Percentiles rank a stretch among this genome's conserved stretches.
phyloP scores from a whole-genome alignment of 2,888 invertebrate genomes.

The Chrysolina oricalcia region DNA sequence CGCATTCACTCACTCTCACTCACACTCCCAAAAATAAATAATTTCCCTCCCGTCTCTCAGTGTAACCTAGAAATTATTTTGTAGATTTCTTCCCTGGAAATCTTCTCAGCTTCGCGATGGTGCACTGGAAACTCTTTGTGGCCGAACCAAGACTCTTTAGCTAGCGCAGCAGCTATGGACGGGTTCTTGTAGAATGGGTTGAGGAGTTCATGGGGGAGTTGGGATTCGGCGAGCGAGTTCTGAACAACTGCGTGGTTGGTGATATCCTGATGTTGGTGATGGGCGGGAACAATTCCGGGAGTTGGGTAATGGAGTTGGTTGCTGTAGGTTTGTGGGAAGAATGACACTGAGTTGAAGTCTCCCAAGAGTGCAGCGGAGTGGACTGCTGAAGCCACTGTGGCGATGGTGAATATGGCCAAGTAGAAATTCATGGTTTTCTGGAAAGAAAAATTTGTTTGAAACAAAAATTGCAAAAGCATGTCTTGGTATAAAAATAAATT shows the following conservation, averaged over 20 bases:
- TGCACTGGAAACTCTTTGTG: slow-evolving; percentile 86
- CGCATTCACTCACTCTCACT: neutral
- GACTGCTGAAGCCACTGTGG: slow-evolving; percentile 38
- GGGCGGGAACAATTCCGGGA: slow-evolving; percentile 51
- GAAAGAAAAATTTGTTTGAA: slow-evolving; percentile 18
- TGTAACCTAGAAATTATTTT: slow-evolving; percentile 79
- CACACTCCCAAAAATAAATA: slow-evolving; percentile 2
- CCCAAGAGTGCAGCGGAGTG: slow-evolving; percentile 47
- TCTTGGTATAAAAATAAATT: no score
- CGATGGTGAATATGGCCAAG: slow-evolving; percentile 40
- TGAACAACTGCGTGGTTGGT: slow-evolving; percentile 83
- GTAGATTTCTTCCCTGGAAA: slow-evolving; percentile 83
- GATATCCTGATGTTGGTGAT: slow-evolving; percentile 56
- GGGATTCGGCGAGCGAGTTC: slow-evolving; percentile 82
- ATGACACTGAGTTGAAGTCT: slow-evolving; percentile 50
- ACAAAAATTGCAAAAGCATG: no score
- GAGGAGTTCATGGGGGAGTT: slow-evolving; percentile 80
- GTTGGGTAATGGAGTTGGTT: slow-evolving; percentile 3
- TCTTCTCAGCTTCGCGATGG: slow-evolving; percentile 86
- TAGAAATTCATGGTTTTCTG: slow-evolving; percentile 48
- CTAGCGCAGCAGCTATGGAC: slow-evolving; percentile 80
- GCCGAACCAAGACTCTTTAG: slow-evolving; percentile 85
- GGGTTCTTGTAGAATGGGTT: slow-evolving; percentile 88
- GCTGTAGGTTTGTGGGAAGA: slow-evolving; percentile 44
- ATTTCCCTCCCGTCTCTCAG: neutral